Percentiles rank a stretch among this genome's conserved stretches.
Evolutionary conservation across 1,140 invertebrate species (phyloP).

Genomic region (Stegodyphus mimosarum): DNA sequence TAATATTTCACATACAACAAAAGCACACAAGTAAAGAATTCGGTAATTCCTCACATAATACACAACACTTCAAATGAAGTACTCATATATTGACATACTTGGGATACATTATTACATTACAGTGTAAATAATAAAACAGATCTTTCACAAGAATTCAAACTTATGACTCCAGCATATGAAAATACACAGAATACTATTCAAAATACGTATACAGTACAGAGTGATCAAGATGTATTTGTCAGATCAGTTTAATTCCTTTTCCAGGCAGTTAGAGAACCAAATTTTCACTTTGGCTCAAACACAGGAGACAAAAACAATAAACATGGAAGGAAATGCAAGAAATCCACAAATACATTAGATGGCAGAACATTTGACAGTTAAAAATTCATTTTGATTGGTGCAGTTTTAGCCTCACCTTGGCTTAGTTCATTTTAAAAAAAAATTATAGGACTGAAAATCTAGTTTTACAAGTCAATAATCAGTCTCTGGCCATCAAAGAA

Average conservation of each 20-base stretch:
- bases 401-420: slow-evolving; percentile 58
- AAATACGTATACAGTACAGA: slow-evolving; percentile 52
- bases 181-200: slow-evolving; percentile 17
- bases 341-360: slow-evolving; percentile 28
- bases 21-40: slow-evolving; percentile 40
- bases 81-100: too few relatives aligned
- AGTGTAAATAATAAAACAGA: too few relatives aligned
- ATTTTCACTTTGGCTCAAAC: slow-evolving; percentile 53
- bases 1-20: slow-evolving; percentile 24
- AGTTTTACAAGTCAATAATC: neutral
- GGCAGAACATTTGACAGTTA: slow-evolving; percentile 43
- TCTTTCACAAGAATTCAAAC: too few relatives aligned
- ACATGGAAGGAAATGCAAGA: slow-evolving; percentile 47
- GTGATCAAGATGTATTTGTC: slow-evolving; percentile 16
- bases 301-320: slow-evolving; percentile 48
- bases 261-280: slow-evolving; percentile 57
- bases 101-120: too few relatives aligned
- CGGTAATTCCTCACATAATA: slow-evolving; percentile 29
- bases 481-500: slow-evolving; percentile 29
- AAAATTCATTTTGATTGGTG: slow-evolving; percentile 57
- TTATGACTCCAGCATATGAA: neutral
- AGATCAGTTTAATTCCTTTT: slow-evolving; percentile 24
- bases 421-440: neutral
- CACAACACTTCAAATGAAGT: too few relatives aligned
- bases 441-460: too few relatives aligned